Conservation (phyloP, 2,888 invertebrate genomes). For the Cheilosia variabilis region DNA sequence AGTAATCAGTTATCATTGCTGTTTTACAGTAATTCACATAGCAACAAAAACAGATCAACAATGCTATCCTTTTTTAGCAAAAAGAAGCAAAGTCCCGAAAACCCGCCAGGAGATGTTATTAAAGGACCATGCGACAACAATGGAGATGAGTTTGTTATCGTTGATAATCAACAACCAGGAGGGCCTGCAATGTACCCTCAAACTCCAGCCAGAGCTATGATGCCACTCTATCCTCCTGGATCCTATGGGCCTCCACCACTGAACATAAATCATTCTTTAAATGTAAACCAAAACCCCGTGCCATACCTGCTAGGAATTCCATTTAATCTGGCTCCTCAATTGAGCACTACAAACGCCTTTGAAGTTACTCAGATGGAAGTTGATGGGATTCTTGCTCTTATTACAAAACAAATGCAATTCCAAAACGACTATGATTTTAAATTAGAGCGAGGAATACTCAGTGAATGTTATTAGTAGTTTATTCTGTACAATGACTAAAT, state of each 20-base stretch:
- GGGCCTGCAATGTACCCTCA: conserved; percentile 79
- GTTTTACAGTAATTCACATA: background rate
- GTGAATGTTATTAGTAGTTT: conserved; percentile 78
- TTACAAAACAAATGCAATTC: conserved; percentile 80
- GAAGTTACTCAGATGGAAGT: conserved; percentile 80
- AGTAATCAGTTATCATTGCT: background rate
- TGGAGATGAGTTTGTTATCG: conserved; percentile 81
- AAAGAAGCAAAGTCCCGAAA: conserved; percentile 78
- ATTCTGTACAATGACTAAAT: background rate
- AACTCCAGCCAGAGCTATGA: conserved; percentile 14
- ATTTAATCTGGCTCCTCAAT: conserved; percentile 80
- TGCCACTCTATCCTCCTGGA: conserved; percentile 57
- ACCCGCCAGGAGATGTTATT: conserved; percentile 77
- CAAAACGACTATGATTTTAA: conserved; percentile 79
- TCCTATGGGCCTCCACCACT: conserved; percentile 38
- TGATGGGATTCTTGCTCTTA: conserved; percentile 80
- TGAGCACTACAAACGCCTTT: conserved; percentile 78
- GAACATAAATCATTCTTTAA: conserved; percentile 10
- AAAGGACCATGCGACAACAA: conserved; percentile 76
- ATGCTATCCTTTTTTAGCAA: conserved; percentile 81
- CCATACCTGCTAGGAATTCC: conserved; percentile 81
- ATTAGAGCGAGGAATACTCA: conserved; percentile 80
- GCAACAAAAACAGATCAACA: background rate
- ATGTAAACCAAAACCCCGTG: conserved; percentile 72
- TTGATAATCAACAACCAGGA: conserved; percentile 77